Evolutionary conservation across 2,888 invertebrate genomes (phyloP).

Genomic region (Pyrgus malvae): DNA sequence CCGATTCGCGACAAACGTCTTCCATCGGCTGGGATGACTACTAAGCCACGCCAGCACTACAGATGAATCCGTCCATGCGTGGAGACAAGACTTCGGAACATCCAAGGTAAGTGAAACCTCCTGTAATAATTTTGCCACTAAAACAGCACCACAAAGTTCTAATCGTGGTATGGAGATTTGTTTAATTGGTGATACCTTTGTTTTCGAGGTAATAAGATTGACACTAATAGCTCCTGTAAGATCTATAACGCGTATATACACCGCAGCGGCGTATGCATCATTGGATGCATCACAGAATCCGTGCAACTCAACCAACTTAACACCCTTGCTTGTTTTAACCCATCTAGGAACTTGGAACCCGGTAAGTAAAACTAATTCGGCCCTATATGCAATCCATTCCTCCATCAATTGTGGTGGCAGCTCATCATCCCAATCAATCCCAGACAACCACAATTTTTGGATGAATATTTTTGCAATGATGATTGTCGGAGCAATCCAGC

Average conservation of each 20-base stretch:
- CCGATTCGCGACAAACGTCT: constrained; percentile 21
- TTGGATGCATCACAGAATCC: constrained; percentile 33
- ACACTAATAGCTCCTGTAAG: constrained; percentile 1
- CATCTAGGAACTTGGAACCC: constrained; percentile 29
- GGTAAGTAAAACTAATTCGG: constrained; percentile 19
- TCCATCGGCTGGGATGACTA: constrained; percentile 29
- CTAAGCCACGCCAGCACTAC: constrained; percentile 29
- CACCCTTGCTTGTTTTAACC: constrained; percentile 12
- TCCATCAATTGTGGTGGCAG: constrained; percentile 27
- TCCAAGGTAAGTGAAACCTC: constrained; percentile 15
- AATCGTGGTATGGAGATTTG: constrained; percentile 28
- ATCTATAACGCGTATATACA: constrained; percentile 20
- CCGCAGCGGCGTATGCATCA: constrained; percentile 29
- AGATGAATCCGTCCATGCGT: constrained; percentile 30
- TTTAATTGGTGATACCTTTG: constrained; percentile 22
- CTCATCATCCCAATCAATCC: constrained; percentile 41
- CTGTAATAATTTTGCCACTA: constrained; percentile 22
- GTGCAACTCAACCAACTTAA: constrained; percentile 27
- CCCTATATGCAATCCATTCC: constrained; percentile 33
- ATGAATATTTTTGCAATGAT: constrained; percentile 41
- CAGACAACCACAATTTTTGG: constrained; percentile 42
- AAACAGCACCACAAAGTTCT: constrained; percentile 22
- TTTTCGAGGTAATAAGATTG: constrained; percentile 22
- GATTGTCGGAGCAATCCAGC: constrained; percentile 41
- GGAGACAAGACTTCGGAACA: constrained; percentile 4